Conservation (phyloP, 2,888 invertebrate genomes). For the Scaptomyza reducta region DNA sequence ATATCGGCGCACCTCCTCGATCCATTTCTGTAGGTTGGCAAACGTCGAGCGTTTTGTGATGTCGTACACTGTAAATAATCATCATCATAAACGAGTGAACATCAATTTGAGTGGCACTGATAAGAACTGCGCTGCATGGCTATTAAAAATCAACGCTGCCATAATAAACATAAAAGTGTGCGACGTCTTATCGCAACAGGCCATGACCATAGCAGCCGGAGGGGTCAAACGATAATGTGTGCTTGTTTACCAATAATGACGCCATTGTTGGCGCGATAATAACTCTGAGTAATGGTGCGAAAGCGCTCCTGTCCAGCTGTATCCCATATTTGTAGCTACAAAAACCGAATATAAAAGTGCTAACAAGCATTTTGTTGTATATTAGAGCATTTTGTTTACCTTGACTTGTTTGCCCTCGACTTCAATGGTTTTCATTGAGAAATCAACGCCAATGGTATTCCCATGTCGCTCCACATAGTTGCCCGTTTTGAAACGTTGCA, state of each 20-base stretch:
- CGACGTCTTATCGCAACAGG: slow-evolving; percentile 36
- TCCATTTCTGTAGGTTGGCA: slow-evolving; percentile 96
- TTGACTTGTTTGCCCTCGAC: slow-evolving; percentile 98
- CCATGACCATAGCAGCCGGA: slow-evolving; percentile 20
- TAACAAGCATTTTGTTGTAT: background rate
- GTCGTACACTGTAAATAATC: slow-evolving; percentile 91
- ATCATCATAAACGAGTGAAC: too few species aligned
- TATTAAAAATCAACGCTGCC: slow-evolving; percentile 56
- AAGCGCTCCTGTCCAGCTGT: slow-evolving; percentile 98
- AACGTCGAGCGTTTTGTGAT: slow-evolving; percentile 97
- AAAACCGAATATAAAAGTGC: background rate
- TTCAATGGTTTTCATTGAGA: slow-evolving; percentile 98
- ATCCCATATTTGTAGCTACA: slow-evolving; percentile 94
- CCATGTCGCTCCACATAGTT: slow-evolving; percentile 97
- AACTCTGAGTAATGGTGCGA: slow-evolving; percentile 98
- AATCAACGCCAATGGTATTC: slow-evolving; percentile 98
- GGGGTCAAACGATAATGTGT: slow-evolving; percentile 41
- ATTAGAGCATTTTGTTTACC: slow-evolving; percentile 86
- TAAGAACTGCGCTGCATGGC: slow-evolving; percentile 14
- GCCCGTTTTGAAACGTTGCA: slow-evolving; percentile 97
- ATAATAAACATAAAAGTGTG: slow-evolving; percentile 39
- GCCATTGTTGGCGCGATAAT: slow-evolving; percentile 98
- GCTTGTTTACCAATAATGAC: slow-evolving; percentile 91
- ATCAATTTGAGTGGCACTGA: slow-evolving; percentile 21
- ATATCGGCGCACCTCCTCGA: slow-evolving; percentile 97